Evolutionary conservation across 2,113 vertebrate species (phyloP).

Genomic region (Carassius carassius): DNA sequence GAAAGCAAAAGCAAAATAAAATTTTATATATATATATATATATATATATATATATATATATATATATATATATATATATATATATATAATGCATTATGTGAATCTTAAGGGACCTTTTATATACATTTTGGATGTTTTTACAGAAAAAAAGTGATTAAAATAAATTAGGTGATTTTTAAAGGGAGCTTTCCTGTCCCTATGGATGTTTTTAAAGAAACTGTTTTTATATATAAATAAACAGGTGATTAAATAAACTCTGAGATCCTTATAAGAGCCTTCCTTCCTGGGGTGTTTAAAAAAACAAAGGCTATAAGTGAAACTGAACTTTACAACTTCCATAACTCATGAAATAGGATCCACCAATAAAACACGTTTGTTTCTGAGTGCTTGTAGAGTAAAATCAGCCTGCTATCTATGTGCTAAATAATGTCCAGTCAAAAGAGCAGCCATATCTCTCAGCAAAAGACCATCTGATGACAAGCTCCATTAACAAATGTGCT

Average conservation of each 20-base stretch:
- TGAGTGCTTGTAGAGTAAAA: neutral
- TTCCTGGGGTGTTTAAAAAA: too few species aligned
- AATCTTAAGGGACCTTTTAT: neutral
- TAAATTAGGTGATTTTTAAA: too few species aligned
- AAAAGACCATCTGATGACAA: constrained; percentile 3
- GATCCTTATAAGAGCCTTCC: too few species aligned
- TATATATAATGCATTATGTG: neutral
- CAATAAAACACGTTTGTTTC: neutral
- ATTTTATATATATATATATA: too few species aligned
- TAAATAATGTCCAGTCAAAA: neutral
- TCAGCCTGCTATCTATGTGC: too few species aligned
- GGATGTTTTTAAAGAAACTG: too few species aligned
- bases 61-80: too few species aligned
- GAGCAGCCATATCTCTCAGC: neutral
- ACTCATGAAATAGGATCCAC: neutral
- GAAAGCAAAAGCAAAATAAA: too few species aligned
- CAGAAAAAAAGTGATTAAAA: too few species aligned
- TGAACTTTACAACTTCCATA: neutral
- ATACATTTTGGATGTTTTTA: neutral
- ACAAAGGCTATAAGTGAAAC: neutral
- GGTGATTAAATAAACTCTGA: too few species aligned
- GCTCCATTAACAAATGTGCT: neutral
- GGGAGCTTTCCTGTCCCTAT: neutral
- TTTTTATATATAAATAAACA: too few species aligned
- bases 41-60: too few species aligned